These are phyloP conservation scores for Cervus canadensis DNA, from an alignment of 2,113 vertebrate species.

Conservation along the genomic window DNA sequence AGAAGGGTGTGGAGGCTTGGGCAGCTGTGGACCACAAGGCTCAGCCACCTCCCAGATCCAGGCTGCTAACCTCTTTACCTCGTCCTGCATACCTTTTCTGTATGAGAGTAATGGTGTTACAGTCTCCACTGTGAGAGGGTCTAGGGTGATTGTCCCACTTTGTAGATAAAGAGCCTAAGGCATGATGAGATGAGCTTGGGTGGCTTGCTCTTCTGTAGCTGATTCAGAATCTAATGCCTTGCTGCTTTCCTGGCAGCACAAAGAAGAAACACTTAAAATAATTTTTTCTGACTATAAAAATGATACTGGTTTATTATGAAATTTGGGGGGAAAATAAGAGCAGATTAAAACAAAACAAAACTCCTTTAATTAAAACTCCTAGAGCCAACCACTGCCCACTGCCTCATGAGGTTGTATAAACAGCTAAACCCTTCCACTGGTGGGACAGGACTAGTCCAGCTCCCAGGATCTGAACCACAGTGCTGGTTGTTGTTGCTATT, in stretches of 20 bases:
- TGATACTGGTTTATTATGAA: neutral
- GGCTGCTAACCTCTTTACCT: neutral
- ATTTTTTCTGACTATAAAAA: constrained; percentile 8
- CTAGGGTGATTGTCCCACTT: neutral
- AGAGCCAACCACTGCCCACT: neutral
- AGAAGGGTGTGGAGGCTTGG: neutral
- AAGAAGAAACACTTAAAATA: constrained; percentile 21
- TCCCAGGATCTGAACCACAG: neutral
- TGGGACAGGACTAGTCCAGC: neutral
- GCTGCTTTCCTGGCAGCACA: neutral
- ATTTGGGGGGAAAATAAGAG: neutral
- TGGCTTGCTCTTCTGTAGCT: neutral
- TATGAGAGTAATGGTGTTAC: neutral
- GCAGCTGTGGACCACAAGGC: neutral
- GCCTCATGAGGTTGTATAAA: neutral
- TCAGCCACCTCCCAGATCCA: neutral
- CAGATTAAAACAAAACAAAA: neutral
- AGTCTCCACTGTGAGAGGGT: neutral
- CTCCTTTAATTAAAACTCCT: neutral
- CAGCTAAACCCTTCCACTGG: neutral
- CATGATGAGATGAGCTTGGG: neutral
- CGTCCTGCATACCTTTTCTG: neutral
- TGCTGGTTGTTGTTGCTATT: neutral
- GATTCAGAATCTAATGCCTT: neutral
- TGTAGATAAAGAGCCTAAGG: neutral